Percentiles rank a stretch among this genome's conserved stretches.
Evolutionary conservation across 2,797 vertebrate genomes (phyloP).

Genomic region (Chloroceryle inda): DNA sequence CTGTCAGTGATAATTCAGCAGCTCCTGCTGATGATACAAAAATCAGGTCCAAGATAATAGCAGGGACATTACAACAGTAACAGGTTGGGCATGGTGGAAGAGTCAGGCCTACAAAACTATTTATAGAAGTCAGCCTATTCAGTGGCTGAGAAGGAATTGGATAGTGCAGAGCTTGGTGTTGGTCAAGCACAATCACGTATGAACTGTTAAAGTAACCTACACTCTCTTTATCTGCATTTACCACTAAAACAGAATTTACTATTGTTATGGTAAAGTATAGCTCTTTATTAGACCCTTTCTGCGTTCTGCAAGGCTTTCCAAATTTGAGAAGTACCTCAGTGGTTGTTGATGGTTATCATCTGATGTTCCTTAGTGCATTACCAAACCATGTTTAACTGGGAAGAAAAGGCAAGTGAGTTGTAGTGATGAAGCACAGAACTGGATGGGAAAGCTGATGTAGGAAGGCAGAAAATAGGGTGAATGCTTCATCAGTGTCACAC

Average conservation of each 20-base stretch:
- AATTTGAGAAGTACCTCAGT: neutral
- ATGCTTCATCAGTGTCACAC: neutral
- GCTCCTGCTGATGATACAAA: slow-evolving; percentile 1
- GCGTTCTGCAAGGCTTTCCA: neutral
- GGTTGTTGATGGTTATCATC: neutral
- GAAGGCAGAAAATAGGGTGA: neutral
- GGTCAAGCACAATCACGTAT: neutral
- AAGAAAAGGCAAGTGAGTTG: neutral
- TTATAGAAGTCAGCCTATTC: neutral
- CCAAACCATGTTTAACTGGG: neutral
- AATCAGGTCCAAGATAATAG: neutral
- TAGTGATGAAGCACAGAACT: neutral
- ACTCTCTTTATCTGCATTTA: neutral
- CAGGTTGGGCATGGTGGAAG: neutral
- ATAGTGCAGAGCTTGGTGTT: neutral
- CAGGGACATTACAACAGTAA: neutral
- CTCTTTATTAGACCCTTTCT: neutral
- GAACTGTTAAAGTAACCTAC: neutral
- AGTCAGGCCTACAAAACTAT: neutral
- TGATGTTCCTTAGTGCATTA: neutral
- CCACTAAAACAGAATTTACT: neutral
- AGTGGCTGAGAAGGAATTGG: neutral
- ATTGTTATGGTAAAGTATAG: neutral
- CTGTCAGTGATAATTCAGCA: slow-evolving; percentile 26
- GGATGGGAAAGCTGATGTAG: neutral